phyloP scores from a whole-genome alignment of 64 coral and sea anemone species.

The Pachyseris speciosa region DNA sequence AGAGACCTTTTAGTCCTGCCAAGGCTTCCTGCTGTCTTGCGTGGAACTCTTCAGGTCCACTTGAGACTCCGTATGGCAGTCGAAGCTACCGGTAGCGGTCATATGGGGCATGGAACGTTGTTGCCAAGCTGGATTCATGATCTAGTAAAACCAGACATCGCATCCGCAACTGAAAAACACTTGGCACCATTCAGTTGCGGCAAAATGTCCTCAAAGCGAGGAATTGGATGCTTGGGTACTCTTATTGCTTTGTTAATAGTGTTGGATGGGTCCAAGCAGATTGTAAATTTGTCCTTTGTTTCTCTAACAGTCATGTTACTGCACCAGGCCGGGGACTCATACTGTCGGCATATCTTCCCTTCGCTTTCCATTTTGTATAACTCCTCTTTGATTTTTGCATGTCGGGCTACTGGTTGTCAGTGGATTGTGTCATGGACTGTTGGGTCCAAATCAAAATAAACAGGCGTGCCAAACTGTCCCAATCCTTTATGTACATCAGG shows the following conservation, averaged over 20 bases:
- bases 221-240: constrained; percentile 26
- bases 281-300: no score
- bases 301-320: no score
- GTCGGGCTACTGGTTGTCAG: constrained; percentile 27
- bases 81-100: background rate
- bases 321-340: no score
- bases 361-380: constrained; percentile 48
- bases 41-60: background rate
- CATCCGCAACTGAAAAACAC: constrained; percentile 39
- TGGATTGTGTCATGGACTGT: constrained; percentile 33
- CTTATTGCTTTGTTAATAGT: constrained; percentile 37
- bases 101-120: background rate
- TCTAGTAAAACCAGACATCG: constrained; percentile 35
- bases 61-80: background rate
- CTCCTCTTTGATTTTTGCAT: no score
- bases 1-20: background rate
- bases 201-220: constrained; percentile 45
- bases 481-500: no score
- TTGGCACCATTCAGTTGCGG: constrained; percentile 21
- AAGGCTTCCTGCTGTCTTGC: background rate
- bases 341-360: no score
- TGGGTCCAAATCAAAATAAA: constrained; percentile 49
- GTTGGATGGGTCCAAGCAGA: constrained; percentile 13
- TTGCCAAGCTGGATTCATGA: background rate
- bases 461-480: no score